phyloP scores from a whole-genome alignment of 2,888 invertebrate genomes.

The Microchrysa polita region DNA sequence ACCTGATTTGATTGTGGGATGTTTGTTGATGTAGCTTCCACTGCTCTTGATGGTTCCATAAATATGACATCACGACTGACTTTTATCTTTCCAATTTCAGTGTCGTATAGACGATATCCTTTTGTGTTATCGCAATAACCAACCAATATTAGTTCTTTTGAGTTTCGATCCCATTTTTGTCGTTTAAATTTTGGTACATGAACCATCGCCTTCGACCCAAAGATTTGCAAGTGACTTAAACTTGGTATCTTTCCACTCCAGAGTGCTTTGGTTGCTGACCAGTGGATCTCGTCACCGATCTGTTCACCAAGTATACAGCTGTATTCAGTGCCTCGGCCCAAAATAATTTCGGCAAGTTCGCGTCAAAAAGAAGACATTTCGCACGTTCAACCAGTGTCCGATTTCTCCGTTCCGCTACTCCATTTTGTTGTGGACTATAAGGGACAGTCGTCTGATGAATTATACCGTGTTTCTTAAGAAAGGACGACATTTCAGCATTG shows the following conservation, averaged over 20 bases:
- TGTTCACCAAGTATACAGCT: not conserved
- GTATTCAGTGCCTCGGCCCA: conserved; percentile 15
- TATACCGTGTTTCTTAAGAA: not conserved
- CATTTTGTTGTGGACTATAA: conserved; percentile 19
- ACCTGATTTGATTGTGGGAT: no score
- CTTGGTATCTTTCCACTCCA: conserved; percentile 2
- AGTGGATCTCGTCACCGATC: not conserved
- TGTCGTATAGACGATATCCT: no score
- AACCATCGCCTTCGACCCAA: not conserved
- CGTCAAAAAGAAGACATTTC: no score
- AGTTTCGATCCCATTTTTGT: no score
- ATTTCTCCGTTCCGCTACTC: conserved; percentile 12
- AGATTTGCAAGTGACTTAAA: not conserved
- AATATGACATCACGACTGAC: no score
- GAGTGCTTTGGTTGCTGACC: not conserved
- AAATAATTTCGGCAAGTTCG: no score
- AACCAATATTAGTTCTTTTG: no score
- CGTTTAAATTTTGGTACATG: no score
- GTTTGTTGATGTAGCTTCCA: no score
- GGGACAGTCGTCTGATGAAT: conserved; percentile 1
- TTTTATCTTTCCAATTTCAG: no score
- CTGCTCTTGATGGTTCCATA: no score
- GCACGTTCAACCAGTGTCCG: not conserved
- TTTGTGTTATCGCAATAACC: no score
- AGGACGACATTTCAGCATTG: not conserved